These are phyloP conservation scores for Charanyca ferruginea DNA, from an alignment of 2,888 invertebrate species.

Conservation along the genomic window DNA sequence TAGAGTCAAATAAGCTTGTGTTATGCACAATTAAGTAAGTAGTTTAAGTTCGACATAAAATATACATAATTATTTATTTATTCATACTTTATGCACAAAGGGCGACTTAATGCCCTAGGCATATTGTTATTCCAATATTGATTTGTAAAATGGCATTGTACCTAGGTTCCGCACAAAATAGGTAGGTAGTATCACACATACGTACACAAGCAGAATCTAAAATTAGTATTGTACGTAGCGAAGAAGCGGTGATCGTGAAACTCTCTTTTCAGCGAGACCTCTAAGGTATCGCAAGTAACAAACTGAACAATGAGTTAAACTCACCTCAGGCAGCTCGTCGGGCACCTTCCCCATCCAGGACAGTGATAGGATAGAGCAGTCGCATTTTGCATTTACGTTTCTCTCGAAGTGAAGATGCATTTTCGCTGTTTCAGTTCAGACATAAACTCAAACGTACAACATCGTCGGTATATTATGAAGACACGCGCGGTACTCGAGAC, in stretches of 20 bases:
- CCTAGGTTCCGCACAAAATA: constrained; percentile 28
- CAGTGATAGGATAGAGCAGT: constrained; percentile 97
- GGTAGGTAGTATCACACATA: constrained; percentile 26
- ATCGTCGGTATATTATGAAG: constrained; percentile 63
- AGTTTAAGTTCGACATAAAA: constrained; percentile 25
- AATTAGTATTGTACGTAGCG: constrained; percentile 44
- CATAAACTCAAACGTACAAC: constrained; percentile 68
- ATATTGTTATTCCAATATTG: constrained; percentile 22
- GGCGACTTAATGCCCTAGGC: no score
- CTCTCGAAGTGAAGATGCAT: constrained; percentile 99
- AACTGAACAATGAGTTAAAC: constrained; percentile 67
- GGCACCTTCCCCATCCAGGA: constrained; percentile 99
- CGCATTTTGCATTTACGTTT: constrained; percentile 98
- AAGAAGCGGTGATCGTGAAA: constrained; percentile 34
- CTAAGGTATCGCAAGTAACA: constrained; percentile 21
- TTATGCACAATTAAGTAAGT: no score
- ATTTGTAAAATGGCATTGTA: constrained; percentile 39
- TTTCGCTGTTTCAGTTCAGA: constrained; percentile 71
- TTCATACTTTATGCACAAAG: no score
- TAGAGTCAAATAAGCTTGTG: background rate
- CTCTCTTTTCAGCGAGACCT: constrained; percentile 37
- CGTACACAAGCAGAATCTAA: constrained; percentile 33
- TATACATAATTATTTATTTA: no score
- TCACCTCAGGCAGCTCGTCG: constrained; percentile 98
- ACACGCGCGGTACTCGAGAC: constrained; percentile 61